These are phyloP conservation scores for Apis laboriosa DNA, from an alignment of 1,140 invertebrate species.

Conservation along the genomic window DNA sequence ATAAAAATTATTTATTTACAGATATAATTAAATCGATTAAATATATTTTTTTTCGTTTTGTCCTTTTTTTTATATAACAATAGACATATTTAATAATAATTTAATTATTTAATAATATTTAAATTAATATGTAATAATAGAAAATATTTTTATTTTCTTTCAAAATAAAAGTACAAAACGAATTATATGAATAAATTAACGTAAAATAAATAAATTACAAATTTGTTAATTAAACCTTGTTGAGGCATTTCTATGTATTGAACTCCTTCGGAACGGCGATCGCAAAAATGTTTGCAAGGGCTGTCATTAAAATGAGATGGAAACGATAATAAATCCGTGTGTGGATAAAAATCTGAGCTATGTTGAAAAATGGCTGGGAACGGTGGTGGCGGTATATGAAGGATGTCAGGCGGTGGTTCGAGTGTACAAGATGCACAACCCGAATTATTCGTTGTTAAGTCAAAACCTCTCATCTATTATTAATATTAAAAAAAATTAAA, in stretches of 20 bases:
- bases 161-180: not conserved
- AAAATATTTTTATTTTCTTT: not conserved
- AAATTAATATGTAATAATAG: too few relatives aligned
- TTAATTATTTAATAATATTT: too few relatives aligned
- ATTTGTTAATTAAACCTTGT: slow-evolving; percentile 81
- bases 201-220: not conserved
- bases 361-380: slow-evolving; percentile 86
- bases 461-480: slow-evolving; percentile 64
- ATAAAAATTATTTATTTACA: not conserved
- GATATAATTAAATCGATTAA: not conserved
- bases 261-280: slow-evolving; percentile 83
- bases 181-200: not conserved
- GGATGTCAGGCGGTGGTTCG: slow-evolving; percentile 89
- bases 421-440: slow-evolving; percentile 82
- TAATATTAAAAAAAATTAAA: slow-evolving; percentile 8
- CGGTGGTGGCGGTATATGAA: slow-evolving; percentile 90
- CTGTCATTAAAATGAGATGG: slow-evolving; percentile 73
- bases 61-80: not conserved
- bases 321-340: slow-evolving; percentile 65
- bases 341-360: slow-evolving; percentile 71
- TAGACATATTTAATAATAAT: not conserved
- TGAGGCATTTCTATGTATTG: slow-evolving; percentile 88
- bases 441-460: slow-evolving; percentile 69
- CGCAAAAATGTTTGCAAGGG: slow-evolving; percentile 79
- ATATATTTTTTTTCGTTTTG: not conserved